Evolutionary conservation across 2,888 invertebrate species (phyloP).

Genomic region (Leptarthrus brevirostris): DNA sequence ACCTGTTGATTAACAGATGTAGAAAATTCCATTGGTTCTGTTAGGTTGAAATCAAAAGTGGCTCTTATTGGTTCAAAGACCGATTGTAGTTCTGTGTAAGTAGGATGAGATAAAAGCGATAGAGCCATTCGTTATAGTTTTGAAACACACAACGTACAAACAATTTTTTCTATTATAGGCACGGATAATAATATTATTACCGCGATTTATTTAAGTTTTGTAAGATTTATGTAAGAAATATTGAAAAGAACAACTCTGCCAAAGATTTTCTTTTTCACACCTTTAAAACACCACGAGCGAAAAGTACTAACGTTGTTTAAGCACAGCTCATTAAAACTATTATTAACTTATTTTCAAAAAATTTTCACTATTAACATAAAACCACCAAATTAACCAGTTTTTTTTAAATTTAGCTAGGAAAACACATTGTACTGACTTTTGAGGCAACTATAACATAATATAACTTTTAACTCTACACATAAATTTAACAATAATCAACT

Average conservation of each 20-base stretch:
- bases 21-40: conserved; percentile 54
- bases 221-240: conserved; percentile 2
- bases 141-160: not conserved
- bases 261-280: conserved; percentile 33
- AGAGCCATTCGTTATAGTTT: conserved; percentile 65
- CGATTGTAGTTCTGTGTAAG: conserved; percentile 63
- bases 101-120: conserved; percentile 64
- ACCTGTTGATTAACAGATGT: conserved; percentile 53
- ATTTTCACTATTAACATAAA: conserved; percentile 7
- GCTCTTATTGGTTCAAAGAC: conserved; percentile 61
- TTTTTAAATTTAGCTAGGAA: conserved; percentile 14
- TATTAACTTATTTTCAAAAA: conserved; percentile 15
- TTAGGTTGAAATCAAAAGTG: conserved; percentile 52
- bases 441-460: conserved; percentile 25
- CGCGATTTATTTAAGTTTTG: not conserved
- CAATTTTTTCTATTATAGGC: not conserved
- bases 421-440: conserved; percentile 24
- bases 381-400: not conserved
- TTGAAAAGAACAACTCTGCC: not conserved
- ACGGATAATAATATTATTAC: not conserved
- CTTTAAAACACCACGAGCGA: conserved; percentile 44
- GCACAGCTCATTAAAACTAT: conserved; percentile 28
- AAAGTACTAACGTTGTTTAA: conserved; percentile 13
- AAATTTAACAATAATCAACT: conserved; percentile 12
- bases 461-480: conserved; percentile 5